Base-by-base conservation (phyloP, 2,797 vertebrate species). In the Hemibagrus guttatus region DNA sequence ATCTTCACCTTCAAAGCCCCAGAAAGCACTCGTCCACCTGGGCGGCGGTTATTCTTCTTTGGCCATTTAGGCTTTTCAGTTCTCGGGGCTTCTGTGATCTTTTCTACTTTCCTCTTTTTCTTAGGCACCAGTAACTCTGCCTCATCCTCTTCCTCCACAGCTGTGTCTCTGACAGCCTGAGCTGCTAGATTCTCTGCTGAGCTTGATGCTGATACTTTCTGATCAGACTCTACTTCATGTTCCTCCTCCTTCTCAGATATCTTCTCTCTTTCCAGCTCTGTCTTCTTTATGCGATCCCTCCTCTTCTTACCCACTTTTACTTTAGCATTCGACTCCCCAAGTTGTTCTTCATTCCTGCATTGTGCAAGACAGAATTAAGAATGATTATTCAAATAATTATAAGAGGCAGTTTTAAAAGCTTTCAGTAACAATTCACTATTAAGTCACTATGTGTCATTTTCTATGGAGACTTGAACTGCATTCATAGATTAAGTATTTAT, bases 251-350 rank as follows among this genome's bases (percentile, higher is more conserved):
- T 87, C 16, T 21, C 84, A 59, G 26, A 85, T 2, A 16, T 0
- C 17, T 63, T 85, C 69, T 87, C 86, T 2, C 80, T 59, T 21
- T 88, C 64, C 54, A 9, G 71, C 85, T 90, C 93, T 0, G 90
- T 9, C 0, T 88, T 92, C 91, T 93, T 94, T 83, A 92, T 59
- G 19, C 87, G 82, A 80, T 94, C 93, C 66, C 86, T 39, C 16
- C 84, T 85, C 71, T 94, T 95, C 93, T 95, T 96, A 59, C 94
- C 95, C 85, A 92, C 84, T 78, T 95, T 96, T 35, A 83, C 54
- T 59, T 93, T 95, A 0, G 86, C 80, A 0, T 92, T 91, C 0
- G 56, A 9, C 42, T 21, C 39, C 35, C 92, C 91, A 72, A 92
- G 90, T 3, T 81, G 81, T 5, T 92, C 91, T 9, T 92, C 94